Percentiles rank a stretch among this genome's conserved stretches.
These are phyloP conservation scores for Pimephales promelas DNA, from an alignment of 2,113 vertebrate genomes.

Conservation along the genomic window DNA sequence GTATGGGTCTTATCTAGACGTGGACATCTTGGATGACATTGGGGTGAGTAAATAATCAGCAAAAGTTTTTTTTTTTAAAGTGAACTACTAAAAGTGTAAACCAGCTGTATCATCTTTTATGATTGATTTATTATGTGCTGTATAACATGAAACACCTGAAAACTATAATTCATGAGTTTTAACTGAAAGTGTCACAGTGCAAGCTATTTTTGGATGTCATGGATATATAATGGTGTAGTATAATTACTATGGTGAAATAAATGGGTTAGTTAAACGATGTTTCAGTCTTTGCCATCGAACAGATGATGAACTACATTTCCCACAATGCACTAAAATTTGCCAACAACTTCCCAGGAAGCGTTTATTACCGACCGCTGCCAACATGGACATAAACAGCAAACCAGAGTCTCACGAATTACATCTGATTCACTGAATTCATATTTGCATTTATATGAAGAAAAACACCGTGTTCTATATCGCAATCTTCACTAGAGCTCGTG, in stretches of 20 bases:
- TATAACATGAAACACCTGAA: background rate
- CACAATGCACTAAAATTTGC: constrained; percentile 36
- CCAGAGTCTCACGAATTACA: too few species aligned
- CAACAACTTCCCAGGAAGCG: constrained; percentile 41
- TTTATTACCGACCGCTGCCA: background rate
- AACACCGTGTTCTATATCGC: background rate
- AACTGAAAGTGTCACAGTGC: background rate
- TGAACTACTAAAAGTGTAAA: background rate
- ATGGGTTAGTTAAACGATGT: background rate
- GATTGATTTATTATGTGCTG: background rate
- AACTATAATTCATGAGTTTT: background rate
- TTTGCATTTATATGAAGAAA: background rate
- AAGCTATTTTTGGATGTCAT: background rate
- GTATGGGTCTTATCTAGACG: too few species aligned
- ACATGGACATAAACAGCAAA: background rate
- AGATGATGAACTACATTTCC: constrained; percentile 40
- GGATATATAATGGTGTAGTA: background rate
- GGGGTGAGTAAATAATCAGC: too few species aligned
- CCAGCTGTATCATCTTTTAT: background rate
- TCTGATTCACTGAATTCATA: background rate
- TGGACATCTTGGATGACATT: too few species aligned
- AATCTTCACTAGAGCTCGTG: background rate
- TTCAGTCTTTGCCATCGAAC: background rate
- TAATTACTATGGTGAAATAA: background rate
- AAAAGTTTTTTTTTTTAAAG: too few species aligned